A percentile compares a stretch with the other conserved stretches of the same genome.
Evolutionary conservation across 2,113 vertebrate genomes (phyloP).

Genomic region (Procavia capensis): DNA sequence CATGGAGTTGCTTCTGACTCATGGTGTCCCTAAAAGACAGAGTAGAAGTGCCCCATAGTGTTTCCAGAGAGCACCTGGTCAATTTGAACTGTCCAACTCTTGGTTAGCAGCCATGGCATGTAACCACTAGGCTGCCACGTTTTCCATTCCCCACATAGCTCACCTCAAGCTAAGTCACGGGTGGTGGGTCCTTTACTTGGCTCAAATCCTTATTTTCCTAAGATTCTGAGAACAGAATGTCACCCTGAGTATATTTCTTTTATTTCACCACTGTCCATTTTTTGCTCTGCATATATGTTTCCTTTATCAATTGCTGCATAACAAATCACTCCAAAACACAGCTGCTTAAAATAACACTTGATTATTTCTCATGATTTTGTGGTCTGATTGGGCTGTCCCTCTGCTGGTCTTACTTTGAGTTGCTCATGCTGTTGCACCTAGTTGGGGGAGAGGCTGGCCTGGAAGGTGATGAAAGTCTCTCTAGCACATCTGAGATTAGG

Average conservation of each 20-base stretch:
- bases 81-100: too few relatives aligned
- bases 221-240: conserved; percentile 93
- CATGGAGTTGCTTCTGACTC: too few relatives aligned
- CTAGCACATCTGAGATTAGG: fast-evolving
- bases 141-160: conserved; percentile 94
- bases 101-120: too few relatives aligned
- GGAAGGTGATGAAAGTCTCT: background rate
- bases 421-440: background rate
- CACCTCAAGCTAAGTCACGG: conserved; percentile 92
- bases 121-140: too few relatives aligned
- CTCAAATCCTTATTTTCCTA: conserved; percentile 94
- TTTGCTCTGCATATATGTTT: conserved; percentile 86
- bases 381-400: background rate
- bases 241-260: conserved; percentile 94
- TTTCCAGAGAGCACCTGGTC: too few relatives aligned
- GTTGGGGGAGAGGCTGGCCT: background rate
- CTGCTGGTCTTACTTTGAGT: background rate
- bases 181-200: conserved; percentile 90
- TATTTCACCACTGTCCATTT: conserved; percentile 90
- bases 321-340: background rate
- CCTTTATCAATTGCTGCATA: background rate
- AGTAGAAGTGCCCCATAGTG: too few relatives aligned
- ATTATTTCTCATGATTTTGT: background rate
- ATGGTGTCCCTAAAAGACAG: too few relatives aligned
- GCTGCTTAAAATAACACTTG: background rate